These are phyloP conservation scores for Mesopsocus fuscifrons DNA, from an alignment of 2,888 invertebrate species.

Conservation along the genomic window DNA sequence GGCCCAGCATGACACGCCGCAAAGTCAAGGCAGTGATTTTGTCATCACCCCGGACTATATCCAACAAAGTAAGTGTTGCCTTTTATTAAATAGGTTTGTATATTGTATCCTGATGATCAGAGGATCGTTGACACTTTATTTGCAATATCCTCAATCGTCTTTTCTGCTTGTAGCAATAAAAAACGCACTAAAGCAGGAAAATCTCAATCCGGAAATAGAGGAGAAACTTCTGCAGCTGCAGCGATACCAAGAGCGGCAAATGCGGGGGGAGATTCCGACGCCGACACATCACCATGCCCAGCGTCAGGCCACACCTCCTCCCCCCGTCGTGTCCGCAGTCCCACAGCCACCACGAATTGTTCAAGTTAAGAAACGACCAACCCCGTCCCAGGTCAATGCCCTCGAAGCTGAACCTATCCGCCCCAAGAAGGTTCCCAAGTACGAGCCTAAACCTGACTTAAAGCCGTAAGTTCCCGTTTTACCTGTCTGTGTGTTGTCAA, in stretches of 20 bases:
- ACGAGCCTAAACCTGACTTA: constrained; percentile 17
- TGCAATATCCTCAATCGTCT: too few relatives aligned
- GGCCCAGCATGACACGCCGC: constrained; percentile 9
- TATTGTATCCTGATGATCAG: too few relatives aligned
- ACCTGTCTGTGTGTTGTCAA: too few relatives aligned
- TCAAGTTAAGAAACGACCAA: constrained; percentile 11
- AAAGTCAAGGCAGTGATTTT: constrained; percentile 39
- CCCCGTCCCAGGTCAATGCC: constrained; percentile 9
- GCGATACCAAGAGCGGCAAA: constrained; percentile 56
- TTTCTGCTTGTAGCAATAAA: too few relatives aligned
- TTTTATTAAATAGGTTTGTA: too few relatives aligned
- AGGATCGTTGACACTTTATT: too few relatives aligned
- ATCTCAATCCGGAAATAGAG: constrained; percentile 79
- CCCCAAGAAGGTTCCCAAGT: constrained; percentile 21
- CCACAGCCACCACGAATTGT: constrained; percentile 17
- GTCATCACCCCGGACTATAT: constrained; percentile 83
- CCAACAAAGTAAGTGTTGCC: constrained; percentile 63
- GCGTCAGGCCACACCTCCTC: constrained; percentile 16
- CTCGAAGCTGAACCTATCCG: constrained; percentile 17
- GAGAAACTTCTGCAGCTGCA: constrained; percentile 78
- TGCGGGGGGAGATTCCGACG: constrained; percentile 32
- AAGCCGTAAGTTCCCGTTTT: constrained; percentile 1
- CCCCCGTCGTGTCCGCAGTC: constrained; percentile 8
- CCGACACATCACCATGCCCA: constrained; percentile 28
- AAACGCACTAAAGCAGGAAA: constrained; percentile 80